Conservation (phyloP, 2,797 vertebrate genomes). For the Peromyscus aztecus region DNA sequence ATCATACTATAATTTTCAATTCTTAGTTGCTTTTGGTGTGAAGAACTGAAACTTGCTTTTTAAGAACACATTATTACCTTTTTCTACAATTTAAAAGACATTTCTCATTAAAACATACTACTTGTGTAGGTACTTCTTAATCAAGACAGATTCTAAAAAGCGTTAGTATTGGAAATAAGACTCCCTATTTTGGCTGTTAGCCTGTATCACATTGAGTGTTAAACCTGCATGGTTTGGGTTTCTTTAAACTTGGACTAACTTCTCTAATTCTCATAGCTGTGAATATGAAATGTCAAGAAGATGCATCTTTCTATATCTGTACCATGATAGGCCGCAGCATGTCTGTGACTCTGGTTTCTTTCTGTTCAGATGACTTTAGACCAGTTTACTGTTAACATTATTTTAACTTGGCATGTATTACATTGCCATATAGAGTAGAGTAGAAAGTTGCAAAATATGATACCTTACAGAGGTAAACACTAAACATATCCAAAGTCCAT, state of each 20-base stretch:
- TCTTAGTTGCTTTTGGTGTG: constrained; percentile 70
- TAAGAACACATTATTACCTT: constrained; percentile 54
- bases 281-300: constrained; percentile 74
- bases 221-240: constrained; percentile 67
- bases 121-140: constrained; percentile 67
- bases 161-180: constrained; percentile 66
- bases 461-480: constrained; percentile 72
- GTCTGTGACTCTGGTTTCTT: constrained; percentile 77
- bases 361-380: constrained; percentile 74
- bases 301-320: constrained; percentile 72
- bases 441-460: constrained; percentile 78
- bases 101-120: constrained; percentile 63
- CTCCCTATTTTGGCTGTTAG: constrained; percentile 68
- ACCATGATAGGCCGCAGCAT: constrained; percentile 71
- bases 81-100: constrained; percentile 59
- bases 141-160: constrained; percentile 71
- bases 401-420: constrained; percentile 78
- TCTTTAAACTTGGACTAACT: constrained; percentile 62
- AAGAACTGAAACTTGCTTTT: constrained; percentile 66
- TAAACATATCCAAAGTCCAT: constrained; percentile 70
- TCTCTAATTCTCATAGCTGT: constrained; percentile 72
- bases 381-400: constrained; percentile 63
- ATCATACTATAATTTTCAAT: constrained; percentile 69
- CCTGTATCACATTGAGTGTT: constrained; percentile 69
- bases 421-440: constrained; percentile 71